These are phyloP conservation scores for Spongilla lacustris DNA, from an alignment of 37 sponge, comb jelly and placozoan genomes.

Conservation along the genomic window DNA sequence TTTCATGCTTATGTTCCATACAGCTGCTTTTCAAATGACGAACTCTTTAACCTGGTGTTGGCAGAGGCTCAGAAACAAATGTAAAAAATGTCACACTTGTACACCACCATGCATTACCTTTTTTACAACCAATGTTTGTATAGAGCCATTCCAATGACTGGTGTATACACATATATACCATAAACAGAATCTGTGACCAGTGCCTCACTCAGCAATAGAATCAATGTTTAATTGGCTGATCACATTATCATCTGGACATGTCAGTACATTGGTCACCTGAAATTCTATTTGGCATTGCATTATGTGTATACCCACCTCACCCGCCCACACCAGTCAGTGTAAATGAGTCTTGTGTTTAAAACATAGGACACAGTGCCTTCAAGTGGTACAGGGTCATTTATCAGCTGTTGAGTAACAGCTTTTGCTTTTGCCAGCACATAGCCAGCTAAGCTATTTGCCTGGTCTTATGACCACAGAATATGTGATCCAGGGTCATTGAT, in stretches of 20 bases:
- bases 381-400: neutral
- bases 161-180: neutral
- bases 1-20: neutral
- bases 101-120: neutral
- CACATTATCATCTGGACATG: slow-evolving; percentile 1
- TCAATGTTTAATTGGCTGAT: neutral
- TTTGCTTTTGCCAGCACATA: too few species aligned
- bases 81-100: slow-evolving; percentile 1
- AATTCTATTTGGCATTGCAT: slow-evolving; percentile 1
- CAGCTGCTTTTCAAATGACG: neutral
- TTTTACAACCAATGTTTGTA: neutral
- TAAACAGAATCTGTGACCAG: neutral
- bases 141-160: slow-evolving; percentile 1
- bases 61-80: neutral
- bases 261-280: neutral
- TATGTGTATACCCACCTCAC: neutral
- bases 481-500: neutral
- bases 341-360: neutral
- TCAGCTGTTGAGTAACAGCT: neutral
- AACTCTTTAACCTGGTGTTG: neutral
- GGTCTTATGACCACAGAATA: neutral
- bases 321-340: neutral
- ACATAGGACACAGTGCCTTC: neutral
- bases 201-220: neutral
- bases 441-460: too few species aligned